These are phyloP conservation scores for Ganaspis brasiliensis DNA, from an alignment of 2,888 invertebrate genomes.

Conservation along the genomic window DNA sequence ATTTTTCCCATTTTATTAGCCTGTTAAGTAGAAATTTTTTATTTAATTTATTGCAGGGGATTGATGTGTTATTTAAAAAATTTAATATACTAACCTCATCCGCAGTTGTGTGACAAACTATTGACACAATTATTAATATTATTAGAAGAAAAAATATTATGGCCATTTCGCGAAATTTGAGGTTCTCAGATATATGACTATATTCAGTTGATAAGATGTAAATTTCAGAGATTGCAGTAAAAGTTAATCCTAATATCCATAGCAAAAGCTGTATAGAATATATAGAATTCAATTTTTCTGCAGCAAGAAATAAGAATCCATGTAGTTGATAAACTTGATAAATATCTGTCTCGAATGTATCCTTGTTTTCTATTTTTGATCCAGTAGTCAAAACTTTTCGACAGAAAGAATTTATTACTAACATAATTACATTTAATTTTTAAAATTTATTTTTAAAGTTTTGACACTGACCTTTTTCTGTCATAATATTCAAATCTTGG, in stretches of 20 bases:
- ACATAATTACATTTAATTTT: no score
- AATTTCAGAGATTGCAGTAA: not conserved
- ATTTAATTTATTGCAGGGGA: no score
- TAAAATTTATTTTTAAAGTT: no score
- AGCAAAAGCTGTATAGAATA: constrained; percentile 2
- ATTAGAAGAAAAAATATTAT: not conserved
- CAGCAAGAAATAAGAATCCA: not conserved
- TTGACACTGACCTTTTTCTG: no score
- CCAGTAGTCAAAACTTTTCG: no score
- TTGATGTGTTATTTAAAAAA: no score
- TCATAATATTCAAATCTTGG: no score
- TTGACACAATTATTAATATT: not conserved
- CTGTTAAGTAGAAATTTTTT: no score
- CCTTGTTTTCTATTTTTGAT: not conserved
- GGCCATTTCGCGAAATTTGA: not conserved
- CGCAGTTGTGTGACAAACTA: not conserved
- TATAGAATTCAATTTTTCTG: not conserved
- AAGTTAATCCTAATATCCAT: not conserved
- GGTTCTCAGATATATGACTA: no score
- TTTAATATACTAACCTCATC: not conserved
- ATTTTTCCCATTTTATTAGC: not conserved
- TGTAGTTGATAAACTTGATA: not conserved
- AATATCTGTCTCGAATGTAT: not conserved
- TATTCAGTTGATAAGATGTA: not conserved
- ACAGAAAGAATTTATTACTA: no score